Conservation (phyloP, 23 tunicate genomes). For the Halocynthia aurantium region DNA sequence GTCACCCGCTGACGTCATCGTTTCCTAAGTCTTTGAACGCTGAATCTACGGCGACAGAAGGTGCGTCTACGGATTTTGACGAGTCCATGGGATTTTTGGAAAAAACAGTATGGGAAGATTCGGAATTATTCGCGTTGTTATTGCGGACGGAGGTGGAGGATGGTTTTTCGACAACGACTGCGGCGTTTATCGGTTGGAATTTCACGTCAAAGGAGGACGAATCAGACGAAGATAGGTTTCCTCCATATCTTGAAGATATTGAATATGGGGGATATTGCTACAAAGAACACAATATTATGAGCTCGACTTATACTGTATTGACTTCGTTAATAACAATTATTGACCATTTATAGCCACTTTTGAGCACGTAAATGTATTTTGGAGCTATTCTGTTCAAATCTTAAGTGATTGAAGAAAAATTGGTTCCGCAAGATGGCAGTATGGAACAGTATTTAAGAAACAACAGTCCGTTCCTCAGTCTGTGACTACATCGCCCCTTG, state of each 20-base stretch:
- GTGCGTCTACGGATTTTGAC: background rate
- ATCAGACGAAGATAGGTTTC: conserved; percentile 4
- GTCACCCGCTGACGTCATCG: conserved; percentile 10
- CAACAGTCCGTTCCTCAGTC: too few relatives aligned
- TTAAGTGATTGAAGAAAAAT: too few relatives aligned
- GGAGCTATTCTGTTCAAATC: too few relatives aligned
- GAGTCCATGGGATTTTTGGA: background rate
- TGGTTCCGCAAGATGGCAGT: too few relatives aligned
- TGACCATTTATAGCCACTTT: too few relatives aligned
- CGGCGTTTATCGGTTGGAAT: conserved; percentile 22
- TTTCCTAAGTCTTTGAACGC: conserved; percentile 11
- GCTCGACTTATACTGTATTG: background rate
- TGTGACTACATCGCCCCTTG: too few relatives aligned
- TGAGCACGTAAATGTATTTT: too few relatives aligned
- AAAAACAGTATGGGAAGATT: background rate
- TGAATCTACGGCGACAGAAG: conserved; percentile 22
- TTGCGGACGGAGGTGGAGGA: too few relatives aligned
- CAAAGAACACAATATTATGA: background rate
- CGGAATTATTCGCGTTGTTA: background rate
- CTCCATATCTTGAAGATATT: background rate
- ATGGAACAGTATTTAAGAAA: too few relatives aligned
- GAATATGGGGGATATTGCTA: conserved; percentile 13
- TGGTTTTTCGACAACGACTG: background rate
- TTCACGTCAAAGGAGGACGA: background rate
- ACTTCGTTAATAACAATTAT: too few relatives aligned